Conservation (phyloP, 1,140 invertebrate genomes). For the Eurosta solidaginis region DNA sequence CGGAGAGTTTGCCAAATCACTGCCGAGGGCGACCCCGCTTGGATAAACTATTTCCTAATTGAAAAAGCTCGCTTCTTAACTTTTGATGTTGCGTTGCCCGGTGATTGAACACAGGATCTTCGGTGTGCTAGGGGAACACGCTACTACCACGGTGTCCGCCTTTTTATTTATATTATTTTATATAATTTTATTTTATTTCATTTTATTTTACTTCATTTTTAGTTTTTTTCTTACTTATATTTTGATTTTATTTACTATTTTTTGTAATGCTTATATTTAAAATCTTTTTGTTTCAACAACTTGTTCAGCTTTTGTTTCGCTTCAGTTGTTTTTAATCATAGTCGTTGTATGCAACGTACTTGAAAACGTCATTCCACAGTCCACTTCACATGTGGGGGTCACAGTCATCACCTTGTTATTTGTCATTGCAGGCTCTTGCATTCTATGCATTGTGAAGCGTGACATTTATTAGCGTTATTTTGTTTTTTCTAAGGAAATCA, state of each 20-base stretch:
- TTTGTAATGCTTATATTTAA: too few species aligned
- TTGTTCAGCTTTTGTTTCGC: background rate
- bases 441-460: background rate
- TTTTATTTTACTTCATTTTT: background rate
- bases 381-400: background rate
- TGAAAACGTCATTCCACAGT: background rate
- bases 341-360: background rate
- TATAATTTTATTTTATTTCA: background rate
- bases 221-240: background rate
- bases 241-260: too few species aligned
- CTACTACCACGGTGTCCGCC: too few species aligned
- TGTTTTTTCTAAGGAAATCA: slow-evolving; percentile 11
- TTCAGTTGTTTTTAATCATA: background rate
- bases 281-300: too few species aligned
- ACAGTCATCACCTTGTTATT: background rate
- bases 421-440: background rate
- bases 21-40: too few species aligned
- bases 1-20: too few species aligned
- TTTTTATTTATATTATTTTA: background rate
- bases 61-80: too few species aligned
- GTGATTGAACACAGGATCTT: too few species aligned
- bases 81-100: too few species aligned
- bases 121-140: too few species aligned
- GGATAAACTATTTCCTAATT: too few species aligned
- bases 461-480: background rate